Evolutionary conservation across 2,888 invertebrate genomes (phyloP).

Genomic region (Sylvicola cinctus): DNA sequence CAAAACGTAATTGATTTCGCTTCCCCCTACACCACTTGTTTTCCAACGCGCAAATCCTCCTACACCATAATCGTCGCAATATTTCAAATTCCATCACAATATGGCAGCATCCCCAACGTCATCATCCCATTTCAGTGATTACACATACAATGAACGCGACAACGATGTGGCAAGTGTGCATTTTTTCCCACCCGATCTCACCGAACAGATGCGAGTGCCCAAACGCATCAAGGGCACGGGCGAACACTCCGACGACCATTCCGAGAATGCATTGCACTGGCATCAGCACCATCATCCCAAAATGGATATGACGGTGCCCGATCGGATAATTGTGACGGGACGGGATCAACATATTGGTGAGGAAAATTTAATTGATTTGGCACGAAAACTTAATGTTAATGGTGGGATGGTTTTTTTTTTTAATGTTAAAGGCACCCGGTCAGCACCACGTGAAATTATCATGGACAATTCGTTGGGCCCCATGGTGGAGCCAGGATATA

Average conservation of each 20-base stretch:
- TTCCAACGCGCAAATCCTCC: too few species aligned
- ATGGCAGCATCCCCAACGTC: too few species aligned
- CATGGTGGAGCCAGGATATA: constrained; percentile 46
- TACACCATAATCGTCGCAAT: too few species aligned
- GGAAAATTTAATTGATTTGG: too few species aligned
- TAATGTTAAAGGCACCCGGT: constrained; percentile 53
- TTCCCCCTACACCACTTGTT: too few species aligned
- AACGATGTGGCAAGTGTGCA: too few species aligned
- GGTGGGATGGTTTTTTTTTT: too few species aligned
- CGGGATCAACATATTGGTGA: constrained; percentile 37
- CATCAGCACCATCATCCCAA: constrained; percentile 50
- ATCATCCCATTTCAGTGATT: too few species aligned
- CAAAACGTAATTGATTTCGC: too few species aligned
- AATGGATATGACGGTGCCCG: constrained; percentile 84
- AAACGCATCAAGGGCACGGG: constrained; percentile 57
- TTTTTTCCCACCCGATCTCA: constrained; percentile 57
- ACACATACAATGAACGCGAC: too few species aligned
- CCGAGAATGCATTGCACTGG: constrained; percentile 35
- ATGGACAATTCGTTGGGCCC: constrained; percentile 63
- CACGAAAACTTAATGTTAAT: too few species aligned
- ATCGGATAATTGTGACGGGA: constrained; percentile 76
- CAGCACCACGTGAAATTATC: constrained; percentile 66
- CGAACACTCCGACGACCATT: constrained; percentile 40
- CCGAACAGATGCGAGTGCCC: constrained; percentile 66
- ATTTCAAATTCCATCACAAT: too few species aligned